Evolutionary conservation across 2,888 invertebrate genomes (phyloP).

Genomic region (Metopia argyrocephala): DNA sequence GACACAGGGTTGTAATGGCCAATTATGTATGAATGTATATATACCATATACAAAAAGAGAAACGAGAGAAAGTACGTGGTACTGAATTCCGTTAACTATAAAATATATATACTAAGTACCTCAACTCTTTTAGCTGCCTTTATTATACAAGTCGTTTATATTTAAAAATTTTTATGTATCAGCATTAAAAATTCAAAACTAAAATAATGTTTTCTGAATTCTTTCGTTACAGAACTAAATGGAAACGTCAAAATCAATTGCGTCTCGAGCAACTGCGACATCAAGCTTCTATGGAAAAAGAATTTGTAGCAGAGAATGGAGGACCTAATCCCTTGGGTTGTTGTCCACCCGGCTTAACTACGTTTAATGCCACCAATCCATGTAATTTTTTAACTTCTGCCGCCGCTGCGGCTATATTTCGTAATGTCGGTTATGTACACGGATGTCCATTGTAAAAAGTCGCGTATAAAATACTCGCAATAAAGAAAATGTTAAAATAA

Average conservation of each 20-base stretch:
- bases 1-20: too few species aligned
- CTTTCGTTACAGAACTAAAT: constrained; percentile 84
- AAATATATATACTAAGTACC: too few species aligned
- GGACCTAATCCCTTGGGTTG: constrained; percentile 72
- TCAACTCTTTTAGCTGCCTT: background rate
- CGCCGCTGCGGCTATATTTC: constrained; percentile 83
- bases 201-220: too few species aligned
- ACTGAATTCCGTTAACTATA: too few species aligned
- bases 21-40: too few species aligned
- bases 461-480: too few species aligned
- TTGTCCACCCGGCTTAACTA: constrained; percentile 76
- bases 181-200: too few species aligned
- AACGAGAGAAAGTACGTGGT: too few species aligned
- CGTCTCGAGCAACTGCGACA: constrained; percentile 91
- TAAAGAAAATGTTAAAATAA: background rate
- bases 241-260: constrained; percentile 93
- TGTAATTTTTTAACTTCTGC: constrained; percentile 85
- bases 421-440: constrained; percentile 86
- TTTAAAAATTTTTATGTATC: too few species aligned
- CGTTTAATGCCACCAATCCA: constrained; percentile 76
- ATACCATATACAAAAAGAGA: too few species aligned
- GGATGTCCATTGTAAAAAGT: constrained; percentile 83
- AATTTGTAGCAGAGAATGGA: constrained; percentile 78
- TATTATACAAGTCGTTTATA: background rate
- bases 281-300: constrained; percentile 88